Base-by-base conservation (phyloP, 2,113 vertebrate genomes). In the Calcarius ornatus region DNA sequence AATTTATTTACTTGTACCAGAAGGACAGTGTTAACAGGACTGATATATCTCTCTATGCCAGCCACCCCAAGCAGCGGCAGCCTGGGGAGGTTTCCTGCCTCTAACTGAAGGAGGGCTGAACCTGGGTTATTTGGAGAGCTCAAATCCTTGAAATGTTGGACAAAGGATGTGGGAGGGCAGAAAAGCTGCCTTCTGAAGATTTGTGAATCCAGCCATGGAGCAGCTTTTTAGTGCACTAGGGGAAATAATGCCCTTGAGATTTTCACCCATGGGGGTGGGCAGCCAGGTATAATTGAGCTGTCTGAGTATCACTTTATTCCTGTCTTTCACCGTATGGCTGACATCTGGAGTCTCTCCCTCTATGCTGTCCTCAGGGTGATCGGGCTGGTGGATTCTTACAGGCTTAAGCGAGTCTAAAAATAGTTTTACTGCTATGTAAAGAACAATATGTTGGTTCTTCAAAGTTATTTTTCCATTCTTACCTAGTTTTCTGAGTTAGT, bases 211-310 rank as follows among this genome's bases (percentile, higher is more conserved):
- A 92, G 11, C 54, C 71, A 43, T 35, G 38, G 50, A 93, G 19
- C 51, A 81, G 64, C 33, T 92, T 92, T 94, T 75, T 86, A 70
- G 37, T 86, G 47, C 27, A 65, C 13, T 15, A 71, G 42, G 45
- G 57, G 50, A 85, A 87, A 82, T 72, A 9, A 78, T 53, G 59
- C 88, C 90, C 76, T 64, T 86, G 85, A 71, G 94, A 69, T 86
- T 94, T 95, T 88, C 68, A 68, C 27, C n/a, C 9, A 4, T 42
- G 53, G 69, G 64, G 12, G 14, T 83, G 72, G 68, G 79, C 66
- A 80, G 72, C 51, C 65, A 92, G 90, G 81, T 96, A 54, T 93
- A 96, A 95, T 86, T 86, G 92, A 95, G 76, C 81, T 93, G 84
- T 85, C 78, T 78, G 75, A 1, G 4, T 76, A 72, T 78, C 42